A percentile compares a stretch with the other conserved stretches of the same genome.
These are phyloP conservation scores for Nothocercus julius DNA, from an alignment of 2,113 vertebrate species.

Conservation along the genomic window DNA sequence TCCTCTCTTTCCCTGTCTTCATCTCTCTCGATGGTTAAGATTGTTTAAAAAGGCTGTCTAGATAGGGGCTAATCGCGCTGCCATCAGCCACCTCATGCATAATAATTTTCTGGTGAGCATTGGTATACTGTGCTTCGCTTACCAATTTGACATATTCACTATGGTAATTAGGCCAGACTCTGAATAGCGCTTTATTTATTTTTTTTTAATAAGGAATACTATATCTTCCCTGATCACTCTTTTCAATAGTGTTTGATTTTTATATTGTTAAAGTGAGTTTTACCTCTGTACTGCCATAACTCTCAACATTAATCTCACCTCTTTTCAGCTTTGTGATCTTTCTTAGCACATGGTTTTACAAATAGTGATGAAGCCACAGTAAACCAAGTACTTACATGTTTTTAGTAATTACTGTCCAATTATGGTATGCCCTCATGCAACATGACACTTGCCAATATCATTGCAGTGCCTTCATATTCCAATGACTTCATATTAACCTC, in stretches of 20 bases:
- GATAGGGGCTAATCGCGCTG: neutral
- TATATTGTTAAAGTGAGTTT: slow-evolving; percentile 42
- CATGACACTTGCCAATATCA: neutral
- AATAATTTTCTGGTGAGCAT: neutral
- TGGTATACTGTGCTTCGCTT: neutral
- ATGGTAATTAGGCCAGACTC: neutral
- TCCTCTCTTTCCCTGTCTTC: neutral
- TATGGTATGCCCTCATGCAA: neutral
- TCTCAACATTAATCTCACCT: slow-evolving; percentile 1
- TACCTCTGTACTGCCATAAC: slow-evolving; percentile 10
- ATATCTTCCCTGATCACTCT: neutral
- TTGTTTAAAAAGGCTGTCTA: neutral
- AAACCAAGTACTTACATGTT: slow-evolving; percentile 25
- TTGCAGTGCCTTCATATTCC: neutral
- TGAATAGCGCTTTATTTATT: neutral
- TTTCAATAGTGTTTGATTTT: slow-evolving; percentile 5
- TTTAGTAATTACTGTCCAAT: slow-evolving; percentile 41
- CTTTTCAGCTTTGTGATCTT: slow-evolving; percentile 16
- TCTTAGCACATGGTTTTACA: slow-evolving; percentile 37
- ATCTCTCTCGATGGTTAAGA: neutral
- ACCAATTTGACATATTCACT: neutral
- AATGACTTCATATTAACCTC: slow-evolving; percentile 7
- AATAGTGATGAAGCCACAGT: slow-evolving; percentile 8
- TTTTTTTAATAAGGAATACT: neutral
- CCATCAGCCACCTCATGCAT: neutral